These are phyloP conservation scores for Hoplostethus mediterraneus DNA, from an alignment of 2,797 vertebrate genomes.

Conservation along the genomic window DNA sequence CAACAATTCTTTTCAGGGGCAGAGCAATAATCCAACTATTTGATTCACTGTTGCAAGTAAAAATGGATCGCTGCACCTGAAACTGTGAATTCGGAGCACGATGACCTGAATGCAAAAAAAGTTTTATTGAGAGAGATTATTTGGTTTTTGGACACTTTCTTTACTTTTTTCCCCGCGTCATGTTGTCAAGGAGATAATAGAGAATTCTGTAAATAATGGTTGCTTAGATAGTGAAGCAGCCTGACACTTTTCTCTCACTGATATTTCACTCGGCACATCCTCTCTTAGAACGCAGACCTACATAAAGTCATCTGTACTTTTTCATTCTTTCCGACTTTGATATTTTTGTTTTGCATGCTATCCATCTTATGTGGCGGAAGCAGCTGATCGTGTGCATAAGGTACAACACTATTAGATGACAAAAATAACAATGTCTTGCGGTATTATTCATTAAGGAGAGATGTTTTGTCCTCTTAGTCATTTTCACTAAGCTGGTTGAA, in stretches of 20 bases:
- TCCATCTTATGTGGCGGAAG: conserved; percentile 18
- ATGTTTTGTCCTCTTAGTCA: conserved; percentile 36
- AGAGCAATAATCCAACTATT: neutral
- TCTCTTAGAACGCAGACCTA: neutral
- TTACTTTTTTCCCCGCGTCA: conserved; percentile 20
- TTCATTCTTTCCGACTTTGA: conserved; percentile 28
- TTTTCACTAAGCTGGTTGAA: conserved; percentile 39
- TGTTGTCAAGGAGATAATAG: conserved; percentile 27
- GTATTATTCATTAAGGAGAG: conserved; percentile 20
- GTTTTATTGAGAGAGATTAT: conserved; percentile 25
- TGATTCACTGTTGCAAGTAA: neutral
- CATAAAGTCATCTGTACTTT: conserved; percentile 29
- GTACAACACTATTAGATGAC: conserved; percentile 14
- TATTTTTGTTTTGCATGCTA: conserved; percentile 32
- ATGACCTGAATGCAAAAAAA: neutral
- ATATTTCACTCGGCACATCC: conserved; percentile 21
- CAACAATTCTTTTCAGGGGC: neutral
- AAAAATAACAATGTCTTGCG: conserved; percentile 20
- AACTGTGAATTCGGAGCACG: conserved; percentile 27
- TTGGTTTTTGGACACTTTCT: conserved; percentile 21
- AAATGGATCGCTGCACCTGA: neutral
- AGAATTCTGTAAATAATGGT: conserved; percentile 17
- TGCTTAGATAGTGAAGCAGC: conserved; percentile 6
- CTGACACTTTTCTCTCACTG: conserved; percentile 10
- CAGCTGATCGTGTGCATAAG: conserved; percentile 12